Conservation (phyloP, 2,797 vertebrate genomes). For the Rhinoraja longicauda region DNA sequence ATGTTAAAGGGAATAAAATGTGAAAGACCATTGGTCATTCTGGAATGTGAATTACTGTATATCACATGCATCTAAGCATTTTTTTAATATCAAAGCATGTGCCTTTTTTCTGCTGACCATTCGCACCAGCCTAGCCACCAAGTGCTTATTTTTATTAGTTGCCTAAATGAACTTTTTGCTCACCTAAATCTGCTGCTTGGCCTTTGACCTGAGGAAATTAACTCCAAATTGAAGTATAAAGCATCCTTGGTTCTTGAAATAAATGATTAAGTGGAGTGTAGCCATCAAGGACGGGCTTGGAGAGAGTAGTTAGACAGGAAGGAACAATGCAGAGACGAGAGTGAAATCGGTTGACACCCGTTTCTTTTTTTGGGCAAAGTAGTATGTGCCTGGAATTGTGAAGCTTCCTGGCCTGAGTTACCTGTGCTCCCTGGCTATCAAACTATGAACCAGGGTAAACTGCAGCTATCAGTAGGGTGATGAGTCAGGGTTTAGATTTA, state of each 20-base stretch:
- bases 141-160: neutral
- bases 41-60: conserved; percentile 15
- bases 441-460: neutral
- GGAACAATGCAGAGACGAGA: neutral
- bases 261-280: neutral
- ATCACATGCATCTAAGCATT: neutral
- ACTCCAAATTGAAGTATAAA: neutral
- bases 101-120: neutral
- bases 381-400: neutral
- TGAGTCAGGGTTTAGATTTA: neutral
- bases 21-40: conserved; percentile 20
- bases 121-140: neutral
- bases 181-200: conserved; percentile 17
- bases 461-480: neutral
- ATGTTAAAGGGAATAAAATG: conserved; percentile 10
- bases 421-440: neutral
- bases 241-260: neutral
- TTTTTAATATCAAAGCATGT: neutral
- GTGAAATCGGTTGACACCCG: neutral
- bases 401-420: neutral
- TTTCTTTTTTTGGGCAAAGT: neutral
- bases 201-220: conserved; percentile 34
- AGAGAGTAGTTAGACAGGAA: neutral
- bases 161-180: conserved; percentile 12
- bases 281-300: neutral